Base-by-base conservation (phyloP, 1,140 invertebrate genomes). In the Pseudachorutes palmiensis region DNA sequence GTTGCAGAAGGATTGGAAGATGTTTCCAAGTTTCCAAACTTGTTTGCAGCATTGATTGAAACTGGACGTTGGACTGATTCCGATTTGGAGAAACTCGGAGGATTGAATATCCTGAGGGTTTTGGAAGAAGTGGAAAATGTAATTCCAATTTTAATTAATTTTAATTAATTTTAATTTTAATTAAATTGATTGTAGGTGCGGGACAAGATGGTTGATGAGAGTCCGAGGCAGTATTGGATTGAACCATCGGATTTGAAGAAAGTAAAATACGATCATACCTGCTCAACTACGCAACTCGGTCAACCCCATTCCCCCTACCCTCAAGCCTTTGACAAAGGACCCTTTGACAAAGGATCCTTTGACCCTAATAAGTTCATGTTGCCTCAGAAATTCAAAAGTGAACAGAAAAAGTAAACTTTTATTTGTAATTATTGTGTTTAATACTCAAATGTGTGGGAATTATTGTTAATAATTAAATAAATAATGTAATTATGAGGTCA, bases 11-110 rank as follows among this genome's bases (percentile, higher is more conserved):
- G 80, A 3, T 70, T 83, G 30, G 80, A 82, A 71, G 81, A 83
- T 70, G 81, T 80, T 0, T 82, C 81, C 28, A 80, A 76, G 60
- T 83, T 81, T 69, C 82, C 82, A 0, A 74, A 76, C 60, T 75
- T 83, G 28, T 80, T 83, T 67, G 79, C 78, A 5, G 78, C 78
- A 45, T 67, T 74, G 80, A 57, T 77, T 3, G 66, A 72, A 67
- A 68, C 74, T 24, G 69, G 77, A 22, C 48, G 69, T n/a, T 83
- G 81, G 80, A 75, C 75, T 24, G 75, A 79, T 31, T 75, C 73
- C 0, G 79, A 83, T 28, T 70, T 83, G 22, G 76, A 78, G 51
- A 81, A 82, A 73, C 64, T 83, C 33, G 79, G 80, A 16, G 81
- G 82, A 0, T 72, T 74, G 49, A 83, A 83, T 72, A 75, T 83